A percentile compares a stretch with the other conserved stretches of the same genome.
These are phyloP conservation scores for Tuberolachnus salignus DNA, from an alignment of 2,888 invertebrate species.

Conservation along the genomic window DNA sequence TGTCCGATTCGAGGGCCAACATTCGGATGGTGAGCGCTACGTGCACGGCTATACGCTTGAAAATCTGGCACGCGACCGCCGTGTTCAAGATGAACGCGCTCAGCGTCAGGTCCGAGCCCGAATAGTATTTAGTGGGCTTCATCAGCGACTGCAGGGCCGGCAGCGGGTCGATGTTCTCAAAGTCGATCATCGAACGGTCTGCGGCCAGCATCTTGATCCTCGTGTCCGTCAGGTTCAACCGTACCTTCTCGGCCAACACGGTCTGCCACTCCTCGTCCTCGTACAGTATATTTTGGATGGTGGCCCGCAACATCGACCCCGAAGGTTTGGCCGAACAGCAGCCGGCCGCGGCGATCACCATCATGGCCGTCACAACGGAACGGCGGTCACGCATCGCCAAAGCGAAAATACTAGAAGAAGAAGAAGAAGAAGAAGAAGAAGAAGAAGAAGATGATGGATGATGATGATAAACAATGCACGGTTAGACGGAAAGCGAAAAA, in stretches of 20 bases:
- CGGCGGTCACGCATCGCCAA: background rate
- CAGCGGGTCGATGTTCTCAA: background rate
- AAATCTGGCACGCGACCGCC: background rate
- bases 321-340: background rate
- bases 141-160: background rate
- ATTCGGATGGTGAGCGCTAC: background rate
- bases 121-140: background rate
- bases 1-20: background rate
- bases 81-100: background rate
- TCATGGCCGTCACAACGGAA: background rate
- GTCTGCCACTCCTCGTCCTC: background rate
- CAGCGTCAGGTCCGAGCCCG: background rate
- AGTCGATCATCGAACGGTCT: accelerated
- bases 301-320: accelerated
- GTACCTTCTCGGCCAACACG: background rate
- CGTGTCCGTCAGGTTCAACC: background rate
- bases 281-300: background rate
- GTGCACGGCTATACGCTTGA: constrained; percentile 33
- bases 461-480: no score
- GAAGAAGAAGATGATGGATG: no score
- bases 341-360: no score
- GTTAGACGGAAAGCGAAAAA: no score
- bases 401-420: no score
- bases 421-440: no score
- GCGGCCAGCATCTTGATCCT: background rate